Percentiles rank a stretch among this genome's conserved stretches.
Evolutionary conservation across 2,113 vertebrate genomes (phyloP).

Genomic region (Myiopsitta monachus): DNA sequence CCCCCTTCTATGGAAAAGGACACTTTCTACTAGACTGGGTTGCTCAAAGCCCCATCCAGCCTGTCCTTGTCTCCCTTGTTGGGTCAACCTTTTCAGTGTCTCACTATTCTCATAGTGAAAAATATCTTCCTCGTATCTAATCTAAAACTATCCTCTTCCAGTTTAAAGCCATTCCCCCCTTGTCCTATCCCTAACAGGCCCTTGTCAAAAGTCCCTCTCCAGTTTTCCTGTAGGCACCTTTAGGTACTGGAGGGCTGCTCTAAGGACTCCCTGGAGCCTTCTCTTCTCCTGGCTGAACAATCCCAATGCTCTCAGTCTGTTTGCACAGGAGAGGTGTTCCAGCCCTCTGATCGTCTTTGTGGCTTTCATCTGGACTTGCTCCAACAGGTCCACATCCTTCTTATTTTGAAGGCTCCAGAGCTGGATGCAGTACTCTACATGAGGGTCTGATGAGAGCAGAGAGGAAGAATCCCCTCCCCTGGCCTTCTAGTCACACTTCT

Average conservation of each 20-base stretch:
- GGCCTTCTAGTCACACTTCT: neutral
- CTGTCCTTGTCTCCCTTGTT: neutral
- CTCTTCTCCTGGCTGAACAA: neutral
- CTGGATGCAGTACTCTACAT: neutral
- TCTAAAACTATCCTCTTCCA: neutral
- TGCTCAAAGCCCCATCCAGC: neutral
- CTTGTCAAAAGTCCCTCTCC: neutral
- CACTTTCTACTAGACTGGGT: neutral
- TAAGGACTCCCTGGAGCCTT: neutral
- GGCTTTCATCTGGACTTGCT: neutral
- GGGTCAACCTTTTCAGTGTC: neutral
- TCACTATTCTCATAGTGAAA: neutral
- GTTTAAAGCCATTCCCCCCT: neutral
- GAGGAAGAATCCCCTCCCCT: neutral
- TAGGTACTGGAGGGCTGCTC: neutral
- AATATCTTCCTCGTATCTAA: neutral
- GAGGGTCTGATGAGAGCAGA: neutral
- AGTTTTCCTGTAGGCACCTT: neutral
- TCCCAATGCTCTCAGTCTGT: neutral
- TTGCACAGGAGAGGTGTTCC: neutral
- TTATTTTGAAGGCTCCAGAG: neutral
- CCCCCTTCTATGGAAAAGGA: fast-evolving
- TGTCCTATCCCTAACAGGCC: neutral
- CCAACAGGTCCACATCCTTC: neutral
- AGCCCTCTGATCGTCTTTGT: neutral